Evolutionary conservation across 1,140 invertebrate genomes (phyloP).

Genomic region (Drosophila takahashii): DNA sequence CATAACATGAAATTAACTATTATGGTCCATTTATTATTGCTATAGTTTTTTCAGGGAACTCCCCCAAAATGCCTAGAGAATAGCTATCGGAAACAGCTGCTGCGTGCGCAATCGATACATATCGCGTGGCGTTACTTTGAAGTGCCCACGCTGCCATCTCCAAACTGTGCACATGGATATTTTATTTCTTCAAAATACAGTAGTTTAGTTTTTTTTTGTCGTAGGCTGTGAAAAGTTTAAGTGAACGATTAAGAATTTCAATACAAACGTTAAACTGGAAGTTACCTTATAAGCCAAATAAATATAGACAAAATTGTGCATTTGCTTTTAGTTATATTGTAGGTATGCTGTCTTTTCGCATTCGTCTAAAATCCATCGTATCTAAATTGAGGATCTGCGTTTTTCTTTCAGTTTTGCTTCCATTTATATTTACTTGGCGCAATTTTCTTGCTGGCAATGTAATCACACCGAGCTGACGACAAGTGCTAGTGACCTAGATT

Average conservation of each 20-base stretch:
- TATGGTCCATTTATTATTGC: no score
- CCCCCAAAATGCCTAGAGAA: not conserved
- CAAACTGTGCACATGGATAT: slow-evolving; percentile 35
- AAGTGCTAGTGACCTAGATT: slow-evolving; percentile 55
- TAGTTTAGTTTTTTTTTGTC: slow-evolving; percentile 32
- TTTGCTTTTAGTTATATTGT: slow-evolving; percentile 28
- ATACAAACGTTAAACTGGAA: slow-evolving; percentile 18
- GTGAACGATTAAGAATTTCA: slow-evolving; percentile 35
- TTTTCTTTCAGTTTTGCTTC: slow-evolving; percentile 30
- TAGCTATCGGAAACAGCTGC: not conserved
- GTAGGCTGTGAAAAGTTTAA: slow-evolving; percentile 53
- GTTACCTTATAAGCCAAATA: slow-evolving; percentile 23
- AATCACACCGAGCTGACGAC: slow-evolving; percentile 34
- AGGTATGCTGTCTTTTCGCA: slow-evolving; percentile 12
- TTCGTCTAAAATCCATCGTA: not conserved
- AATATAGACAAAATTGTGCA: slow-evolving; percentile 20
- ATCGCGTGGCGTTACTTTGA: not conserved
- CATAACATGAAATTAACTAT: no score
- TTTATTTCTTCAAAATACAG: slow-evolving; percentile 22
- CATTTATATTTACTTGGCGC: slow-evolving; percentile 41
- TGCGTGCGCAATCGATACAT: slow-evolving; percentile 8
- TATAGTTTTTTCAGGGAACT: slow-evolving; percentile 5
- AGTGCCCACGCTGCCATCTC: not conserved
- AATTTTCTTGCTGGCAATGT: slow-evolving; percentile 48
- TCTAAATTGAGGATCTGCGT: slow-evolving; percentile 4